Percentiles rank a stretch among this genome's conserved stretches.
phyloP scores from a whole-genome alignment of 2,113 vertebrate genomes.

The Acanthochromis polyacanthus region DNA sequence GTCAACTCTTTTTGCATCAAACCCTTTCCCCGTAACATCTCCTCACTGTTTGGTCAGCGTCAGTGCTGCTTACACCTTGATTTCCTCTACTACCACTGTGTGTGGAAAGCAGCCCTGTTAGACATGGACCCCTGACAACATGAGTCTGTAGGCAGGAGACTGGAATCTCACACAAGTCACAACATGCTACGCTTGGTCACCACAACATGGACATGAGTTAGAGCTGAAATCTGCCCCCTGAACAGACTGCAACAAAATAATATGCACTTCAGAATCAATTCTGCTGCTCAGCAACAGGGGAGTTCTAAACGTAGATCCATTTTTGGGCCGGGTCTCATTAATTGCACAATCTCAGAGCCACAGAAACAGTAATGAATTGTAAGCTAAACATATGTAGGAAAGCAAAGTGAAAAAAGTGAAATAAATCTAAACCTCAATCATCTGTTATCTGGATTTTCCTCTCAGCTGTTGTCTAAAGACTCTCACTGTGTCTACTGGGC shows the following conservation, averaged over 20 bases:
- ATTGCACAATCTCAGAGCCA: constrained; percentile 38
- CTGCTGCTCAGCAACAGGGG: constrained; percentile 60
- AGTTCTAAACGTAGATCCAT: constrained; percentile 55
- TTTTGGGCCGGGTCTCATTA: constrained; percentile 52
- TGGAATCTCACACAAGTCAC: constrained; percentile 58
- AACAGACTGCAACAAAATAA: constrained; percentile 52
- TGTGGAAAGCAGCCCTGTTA: constrained; percentile 35
- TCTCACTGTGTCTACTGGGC: constrained; percentile 5
- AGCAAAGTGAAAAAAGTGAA: constrained; percentile 1
- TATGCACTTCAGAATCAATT: constrained; percentile 71
- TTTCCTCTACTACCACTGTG: constrained; percentile 13
- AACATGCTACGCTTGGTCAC: constrained; percentile 60
- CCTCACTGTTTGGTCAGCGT: constrained; percentile 43
- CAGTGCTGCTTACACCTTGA: constrained; percentile 7
- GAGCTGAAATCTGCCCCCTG: constrained; percentile 34
- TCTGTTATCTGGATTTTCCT: constrained; percentile 15
- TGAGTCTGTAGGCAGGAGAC: constrained; percentile 32
- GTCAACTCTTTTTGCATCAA: constrained; percentile 23
- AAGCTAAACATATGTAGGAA: constrained; percentile 10
- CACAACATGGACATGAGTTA: constrained; percentile 41
- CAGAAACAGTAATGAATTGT: constrained; percentile 23
- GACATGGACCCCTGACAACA: constrained; percentile 35
- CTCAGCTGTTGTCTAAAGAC: background rate
- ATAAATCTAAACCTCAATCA: constrained; percentile 9
- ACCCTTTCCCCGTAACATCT: constrained; percentile 42